phyloP scores from a whole-genome alignment of 2,888 invertebrate species.

The Callosobruchus maculatus region DNA sequence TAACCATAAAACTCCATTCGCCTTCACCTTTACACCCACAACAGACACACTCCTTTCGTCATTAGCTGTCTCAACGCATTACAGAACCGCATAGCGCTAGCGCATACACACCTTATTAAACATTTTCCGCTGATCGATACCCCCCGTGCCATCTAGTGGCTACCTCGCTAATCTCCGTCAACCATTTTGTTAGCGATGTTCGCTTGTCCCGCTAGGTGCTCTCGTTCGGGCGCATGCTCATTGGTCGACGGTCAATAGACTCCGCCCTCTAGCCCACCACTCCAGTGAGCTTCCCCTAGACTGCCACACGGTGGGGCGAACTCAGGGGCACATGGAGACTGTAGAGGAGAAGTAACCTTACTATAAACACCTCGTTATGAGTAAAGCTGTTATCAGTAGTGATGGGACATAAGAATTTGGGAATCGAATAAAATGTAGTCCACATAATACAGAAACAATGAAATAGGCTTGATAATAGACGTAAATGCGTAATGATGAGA shows the following conservation, averaged over 20 bases:
- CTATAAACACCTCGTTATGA: slow-evolving; percentile 51
- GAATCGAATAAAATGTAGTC: slow-evolving; percentile 41
- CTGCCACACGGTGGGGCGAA: slow-evolving; percentile 25
- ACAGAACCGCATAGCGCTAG: not conserved
- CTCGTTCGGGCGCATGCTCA: slow-evolving; percentile 51
- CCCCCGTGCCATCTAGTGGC: slow-evolving; percentile 50
- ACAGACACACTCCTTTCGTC: not conserved
- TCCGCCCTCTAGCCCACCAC: slow-evolving; percentile 36
- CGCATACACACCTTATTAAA: too few species aligned
- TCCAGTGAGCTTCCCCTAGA: slow-evolving; percentile 28
- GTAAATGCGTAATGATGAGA: too few species aligned
- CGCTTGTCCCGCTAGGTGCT: slow-evolving; percentile 48
- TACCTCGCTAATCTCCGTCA: slow-evolving; percentile 46
- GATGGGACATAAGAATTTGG: not conserved
- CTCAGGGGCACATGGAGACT: slow-evolving; percentile 14
- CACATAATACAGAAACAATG: too few species aligned
- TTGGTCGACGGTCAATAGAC: slow-evolving; percentile 47
- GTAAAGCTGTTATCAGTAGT: slow-evolving; percentile 44
- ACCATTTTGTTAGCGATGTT: slow-evolving; percentile 60
- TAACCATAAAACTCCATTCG: not conserved
- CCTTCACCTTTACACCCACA: not conserved
- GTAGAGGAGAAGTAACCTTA: slow-evolving; percentile 32
- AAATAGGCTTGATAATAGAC: too few species aligned
- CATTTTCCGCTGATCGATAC: not conserved
- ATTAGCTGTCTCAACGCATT: not conserved